phyloP scores from a whole-genome alignment of 2,113 vertebrate species.

The Indicator indicator region DNA sequence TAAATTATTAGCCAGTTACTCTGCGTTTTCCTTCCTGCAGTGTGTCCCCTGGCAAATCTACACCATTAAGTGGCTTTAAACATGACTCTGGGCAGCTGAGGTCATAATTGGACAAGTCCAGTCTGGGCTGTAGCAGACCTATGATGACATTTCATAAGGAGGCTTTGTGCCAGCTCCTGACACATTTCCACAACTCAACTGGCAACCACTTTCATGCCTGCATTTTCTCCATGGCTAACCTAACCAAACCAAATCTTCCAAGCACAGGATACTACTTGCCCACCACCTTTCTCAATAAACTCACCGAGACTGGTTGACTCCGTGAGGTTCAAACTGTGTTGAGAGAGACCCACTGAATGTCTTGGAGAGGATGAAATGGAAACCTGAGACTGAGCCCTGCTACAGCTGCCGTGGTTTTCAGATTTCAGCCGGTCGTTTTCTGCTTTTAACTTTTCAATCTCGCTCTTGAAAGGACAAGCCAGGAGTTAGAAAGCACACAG shows the following conservation, averaged over 20 bases:
- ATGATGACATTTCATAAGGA: slow-evolving; percentile 39
- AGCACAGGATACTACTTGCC: slow-evolving; percentile 43
- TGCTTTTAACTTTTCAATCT: slow-evolving; percentile 94
- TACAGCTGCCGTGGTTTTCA: slow-evolving; percentile 87
- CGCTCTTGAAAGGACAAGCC: slow-evolving; percentile 76
- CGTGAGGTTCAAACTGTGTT: slow-evolving; percentile 91
- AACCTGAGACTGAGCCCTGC: slow-evolving; percentile 86
- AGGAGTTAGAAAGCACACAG: background rate
- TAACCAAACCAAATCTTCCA: background rate
- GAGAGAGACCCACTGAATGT: slow-evolving; percentile 81
- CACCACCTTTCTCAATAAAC: slow-evolving; percentile 2
- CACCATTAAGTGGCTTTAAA: slow-evolving; percentile 58
- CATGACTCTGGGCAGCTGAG: slow-evolving; percentile 50
- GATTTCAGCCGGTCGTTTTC: slow-evolving; percentile 95
- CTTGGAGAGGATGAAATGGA: slow-evolving; percentile 87
- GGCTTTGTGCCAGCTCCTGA: slow-evolving; percentile 66
- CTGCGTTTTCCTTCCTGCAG: background rate
- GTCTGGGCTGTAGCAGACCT: slow-evolving; percentile 39
- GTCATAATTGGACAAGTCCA: slow-evolving; percentile 49
- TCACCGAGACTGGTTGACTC: slow-evolving; percentile 96
- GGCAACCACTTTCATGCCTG: background rate
- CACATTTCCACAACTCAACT: slow-evolving; percentile 35
- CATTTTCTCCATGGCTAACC: slow-evolving; percentile 29
- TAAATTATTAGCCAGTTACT: slow-evolving; percentile 20
- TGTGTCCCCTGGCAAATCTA: slow-evolving; percentile 7